Evolutionary conservation across 2,113 vertebrate genomes (phyloP).

Genomic region (Ancistrus triradiatus): DNA sequence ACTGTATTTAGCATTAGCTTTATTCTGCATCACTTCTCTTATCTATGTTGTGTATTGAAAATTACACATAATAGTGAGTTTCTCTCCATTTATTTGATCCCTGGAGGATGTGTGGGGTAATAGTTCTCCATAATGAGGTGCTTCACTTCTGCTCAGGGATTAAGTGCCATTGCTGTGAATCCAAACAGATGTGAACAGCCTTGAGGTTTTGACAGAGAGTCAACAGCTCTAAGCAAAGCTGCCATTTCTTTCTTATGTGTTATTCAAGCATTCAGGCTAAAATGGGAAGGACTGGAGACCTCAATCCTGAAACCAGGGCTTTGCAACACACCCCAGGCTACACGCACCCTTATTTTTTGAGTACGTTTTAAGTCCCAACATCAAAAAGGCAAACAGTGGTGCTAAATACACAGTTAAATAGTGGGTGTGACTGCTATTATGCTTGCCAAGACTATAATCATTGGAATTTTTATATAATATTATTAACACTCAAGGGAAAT

Average conservation of each 20-base stretch:
- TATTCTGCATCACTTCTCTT: background rate
- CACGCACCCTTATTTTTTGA: background rate
- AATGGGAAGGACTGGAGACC: conserved; percentile 2
- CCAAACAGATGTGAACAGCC: conserved; percentile 12
- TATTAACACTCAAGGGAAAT: background rate
- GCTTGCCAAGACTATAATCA: background rate
- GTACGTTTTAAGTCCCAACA: background rate
- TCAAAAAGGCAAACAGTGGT: background rate
- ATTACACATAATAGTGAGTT: background rate
- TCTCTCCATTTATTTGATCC: background rate
- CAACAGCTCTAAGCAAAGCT: background rate
- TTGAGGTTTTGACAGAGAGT: background rate
- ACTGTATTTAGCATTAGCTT: background rate
- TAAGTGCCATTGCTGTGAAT: background rate
- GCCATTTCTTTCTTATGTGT: background rate
- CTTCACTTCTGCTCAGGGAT: conserved; percentile 3
- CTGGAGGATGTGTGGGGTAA: background rate
- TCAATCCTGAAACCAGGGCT: background rate
- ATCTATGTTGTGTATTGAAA: background rate
- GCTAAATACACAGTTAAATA: background rate
- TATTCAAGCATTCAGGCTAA: background rate
- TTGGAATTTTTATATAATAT: background rate
- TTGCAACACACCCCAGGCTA: conserved; percentile 2
- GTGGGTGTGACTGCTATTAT: background rate
- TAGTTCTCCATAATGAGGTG: background rate